Conservation (phyloP, 2,797 vertebrate genomes). For the Rachycentron canadum region DNA sequence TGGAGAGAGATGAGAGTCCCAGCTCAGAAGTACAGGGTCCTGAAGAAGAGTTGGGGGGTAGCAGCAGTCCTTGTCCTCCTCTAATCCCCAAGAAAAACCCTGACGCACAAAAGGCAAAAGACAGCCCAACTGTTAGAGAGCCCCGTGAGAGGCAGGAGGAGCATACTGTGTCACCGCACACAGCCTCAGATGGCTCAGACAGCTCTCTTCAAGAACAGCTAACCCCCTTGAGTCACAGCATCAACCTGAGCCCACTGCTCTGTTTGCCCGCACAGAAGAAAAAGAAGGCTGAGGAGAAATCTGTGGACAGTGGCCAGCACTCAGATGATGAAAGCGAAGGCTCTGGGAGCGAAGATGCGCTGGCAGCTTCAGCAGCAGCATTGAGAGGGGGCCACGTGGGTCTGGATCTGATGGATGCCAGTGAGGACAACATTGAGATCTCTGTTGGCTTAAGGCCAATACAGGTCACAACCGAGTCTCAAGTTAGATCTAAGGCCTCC, state of each 20-base stretch:
- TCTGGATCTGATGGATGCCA: conserved; percentile 69
- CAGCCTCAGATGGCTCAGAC: conserved; percentile 19
- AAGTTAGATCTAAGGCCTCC: conserved; percentile 14
- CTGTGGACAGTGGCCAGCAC: conserved; percentile 85
- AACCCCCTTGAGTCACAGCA: conserved; percentile 28
- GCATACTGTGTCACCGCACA: not conserved
- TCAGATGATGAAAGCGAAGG: conserved; percentile 76
- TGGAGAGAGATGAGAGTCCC: conserved; percentile 27
- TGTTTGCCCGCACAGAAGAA: conserved; percentile 35
- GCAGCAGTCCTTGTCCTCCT: conserved; percentile 41
- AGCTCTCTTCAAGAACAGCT: conserved; percentile 27
- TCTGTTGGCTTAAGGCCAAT: conserved; percentile 33
- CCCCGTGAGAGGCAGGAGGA: conserved; percentile 18
- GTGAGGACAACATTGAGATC: conserved; percentile 57
- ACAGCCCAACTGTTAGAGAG: not conserved
- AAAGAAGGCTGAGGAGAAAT: conserved; percentile 86
- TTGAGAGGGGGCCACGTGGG: conserved; percentile 72
- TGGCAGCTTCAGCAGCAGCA: conserved; percentile 68
- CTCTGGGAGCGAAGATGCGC: conserved; percentile 69
- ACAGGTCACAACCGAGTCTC: conserved; percentile 14
- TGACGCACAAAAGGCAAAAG: not conserved
- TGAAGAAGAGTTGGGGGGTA: conserved; percentile 24
- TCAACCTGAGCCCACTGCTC: conserved; percentile 48
- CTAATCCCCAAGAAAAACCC: conserved; percentile 60
- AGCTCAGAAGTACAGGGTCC: conserved; percentile 23